These are phyloP conservation scores for Carlito syrichta DNA, from an alignment of 2,113 vertebrate genomes.

Conservation along the genomic window DNA sequence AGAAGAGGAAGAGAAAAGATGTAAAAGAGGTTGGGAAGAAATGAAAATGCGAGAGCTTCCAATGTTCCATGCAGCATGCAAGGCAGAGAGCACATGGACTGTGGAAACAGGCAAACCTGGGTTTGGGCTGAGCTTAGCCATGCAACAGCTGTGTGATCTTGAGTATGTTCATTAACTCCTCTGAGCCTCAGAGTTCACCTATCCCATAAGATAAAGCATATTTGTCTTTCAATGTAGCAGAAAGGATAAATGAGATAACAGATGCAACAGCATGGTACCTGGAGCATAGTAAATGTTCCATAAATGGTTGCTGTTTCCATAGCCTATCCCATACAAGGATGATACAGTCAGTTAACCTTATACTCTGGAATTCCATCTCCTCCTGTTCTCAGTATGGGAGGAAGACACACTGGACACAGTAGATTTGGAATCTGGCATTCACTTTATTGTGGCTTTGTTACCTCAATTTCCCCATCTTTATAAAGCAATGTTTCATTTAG, in stretches of 20 bases:
- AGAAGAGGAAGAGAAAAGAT: not conserved
- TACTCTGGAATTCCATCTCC: not conserved
- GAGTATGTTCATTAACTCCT: not conserved
- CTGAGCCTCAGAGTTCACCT: not conserved
- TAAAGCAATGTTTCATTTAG: not conserved
- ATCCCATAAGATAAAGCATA: rapidly evolving
- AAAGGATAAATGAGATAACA: not conserved
- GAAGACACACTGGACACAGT: rapidly evolving
- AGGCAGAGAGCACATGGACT: not conserved
- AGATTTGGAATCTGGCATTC: no score
- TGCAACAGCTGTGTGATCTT: not conserved
- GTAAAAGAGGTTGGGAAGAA: not conserved
- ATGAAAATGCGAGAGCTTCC: not conserved
- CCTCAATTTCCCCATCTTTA: not conserved
- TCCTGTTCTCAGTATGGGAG: rapidly evolving
- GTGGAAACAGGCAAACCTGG: not conserved
- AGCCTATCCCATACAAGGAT: not conserved
- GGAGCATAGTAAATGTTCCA: not conserved
- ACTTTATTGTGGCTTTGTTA: not conserved
- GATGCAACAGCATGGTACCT: not conserved
- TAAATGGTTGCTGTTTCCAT: not conserved
- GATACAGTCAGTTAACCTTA: not conserved
- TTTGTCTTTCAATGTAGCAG: not conserved
- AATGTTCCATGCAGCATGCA: not conserved
- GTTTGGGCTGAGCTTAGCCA: not conserved